phyloP scores from a whole-genome alignment of 2,113 vertebrate genomes.

The Symphodus melops region DNA sequence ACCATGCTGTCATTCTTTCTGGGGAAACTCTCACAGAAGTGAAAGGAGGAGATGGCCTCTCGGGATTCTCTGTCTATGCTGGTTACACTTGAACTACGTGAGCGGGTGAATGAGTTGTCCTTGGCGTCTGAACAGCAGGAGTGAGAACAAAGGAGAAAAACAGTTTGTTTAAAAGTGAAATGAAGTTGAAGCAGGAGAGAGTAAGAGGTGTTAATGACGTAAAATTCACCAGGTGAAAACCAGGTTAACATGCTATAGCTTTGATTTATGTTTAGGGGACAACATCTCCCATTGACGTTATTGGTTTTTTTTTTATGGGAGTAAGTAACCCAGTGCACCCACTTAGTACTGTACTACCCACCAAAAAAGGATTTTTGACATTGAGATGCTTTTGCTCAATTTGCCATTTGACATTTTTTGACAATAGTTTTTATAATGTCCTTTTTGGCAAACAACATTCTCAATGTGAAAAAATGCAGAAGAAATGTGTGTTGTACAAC shows the following conservation, averaged over 20 bases:
- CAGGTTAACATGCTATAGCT: conserved; percentile 13
- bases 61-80: conserved; percentile 97
- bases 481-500: conserved; percentile 13
- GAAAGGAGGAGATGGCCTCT: conserved; percentile 93
- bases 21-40: conserved; percentile 93
- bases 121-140: conserved; percentile 86
- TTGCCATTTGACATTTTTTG: conserved; percentile 11
- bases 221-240: conserved; percentile 1
- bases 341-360: fast-evolving
- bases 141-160: conserved; percentile 24
- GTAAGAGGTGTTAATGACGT: conserved; percentile 18
- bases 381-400: conserved; percentile 43
- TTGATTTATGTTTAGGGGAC: not conserved
- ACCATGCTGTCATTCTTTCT: conserved; percentile 86
- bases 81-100: conserved; percentile 95
- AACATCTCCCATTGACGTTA: not conserved
- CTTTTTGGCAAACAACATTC: conserved; percentile 25
- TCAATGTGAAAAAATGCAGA: conserved; percentile 48
- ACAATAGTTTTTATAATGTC: conserved; percentile 6
- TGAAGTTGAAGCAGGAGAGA: not conserved
- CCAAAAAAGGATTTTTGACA: conserved; percentile 43
- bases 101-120: conserved; percentile 95
- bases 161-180: not conserved
- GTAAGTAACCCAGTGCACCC: not conserved
- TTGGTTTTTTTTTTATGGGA: conserved; percentile 2